phyloP scores from a whole-genome alignment of 2,797 vertebrate species.

The Fistularia tabacaria region DNA sequence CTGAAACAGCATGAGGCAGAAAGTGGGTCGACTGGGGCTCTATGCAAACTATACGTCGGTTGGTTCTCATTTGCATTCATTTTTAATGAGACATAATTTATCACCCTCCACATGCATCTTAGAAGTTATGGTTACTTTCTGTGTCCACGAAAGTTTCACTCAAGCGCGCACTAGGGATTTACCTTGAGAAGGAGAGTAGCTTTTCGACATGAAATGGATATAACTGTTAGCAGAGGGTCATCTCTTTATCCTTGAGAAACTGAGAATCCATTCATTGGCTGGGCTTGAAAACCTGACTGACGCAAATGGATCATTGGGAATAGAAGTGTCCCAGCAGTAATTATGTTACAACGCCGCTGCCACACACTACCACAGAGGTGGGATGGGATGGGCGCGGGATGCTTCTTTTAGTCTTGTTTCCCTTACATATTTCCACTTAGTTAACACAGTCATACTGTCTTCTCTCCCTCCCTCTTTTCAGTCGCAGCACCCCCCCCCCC shows the following conservation, averaged over 20 bases:
- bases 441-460: constrained; percentile 60
- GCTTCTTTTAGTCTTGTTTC: constrained; percentile 73
- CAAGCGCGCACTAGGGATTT: constrained; percentile 63
- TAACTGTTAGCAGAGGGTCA: constrained; percentile 78
- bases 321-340: constrained; percentile 83
- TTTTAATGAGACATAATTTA: constrained; percentile 62
- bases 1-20: neutral
- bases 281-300: constrained; percentile 78
- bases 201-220: constrained; percentile 78
- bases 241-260: constrained; percentile 85
- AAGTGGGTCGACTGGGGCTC: constrained; percentile 14
- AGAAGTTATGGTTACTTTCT: constrained; percentile 55
- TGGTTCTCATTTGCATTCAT: constrained; percentile 36
- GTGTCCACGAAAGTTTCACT: constrained; percentile 62
- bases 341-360: constrained; percentile 81
- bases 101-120: constrained; percentile 39
- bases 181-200: constrained; percentile 66
- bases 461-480: constrained; percentile 25
- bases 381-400: constrained; percentile 62
- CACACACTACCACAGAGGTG: constrained; percentile 74
- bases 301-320: constrained; percentile 85
- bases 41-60: constrained; percentile 20
- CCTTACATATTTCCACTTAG: constrained; percentile 61
- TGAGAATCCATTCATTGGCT: constrained; percentile 82
- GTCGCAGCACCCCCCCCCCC: neutral